Evolutionary conservation across 2,888 invertebrate genomes (phyloP).

Genomic region (Lasioglossum villosulum): DNA sequence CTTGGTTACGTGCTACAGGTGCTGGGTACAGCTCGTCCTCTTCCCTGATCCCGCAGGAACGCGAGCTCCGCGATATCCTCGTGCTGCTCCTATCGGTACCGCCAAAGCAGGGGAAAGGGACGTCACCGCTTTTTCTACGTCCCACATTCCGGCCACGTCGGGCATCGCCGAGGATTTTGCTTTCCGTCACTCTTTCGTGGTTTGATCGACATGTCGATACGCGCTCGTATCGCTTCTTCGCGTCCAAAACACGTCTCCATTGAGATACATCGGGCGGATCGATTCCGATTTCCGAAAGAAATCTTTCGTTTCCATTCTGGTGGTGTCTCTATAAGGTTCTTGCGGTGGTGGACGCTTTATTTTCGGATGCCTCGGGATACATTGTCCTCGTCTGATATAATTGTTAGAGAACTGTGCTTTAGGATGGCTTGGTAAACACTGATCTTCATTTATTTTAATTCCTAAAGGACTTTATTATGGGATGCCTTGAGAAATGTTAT

Average conservation of each 20-base stretch:
- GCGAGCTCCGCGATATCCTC: slow-evolving; percentile 64
- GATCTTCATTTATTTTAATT: neutral
- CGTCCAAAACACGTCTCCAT: slow-evolving; percentile 50
- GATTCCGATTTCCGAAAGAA: slow-evolving; percentile 3
- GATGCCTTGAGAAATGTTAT: neutral
- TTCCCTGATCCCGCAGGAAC: slow-evolving; percentile 74
- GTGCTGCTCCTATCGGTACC: slow-evolving; percentile 56
- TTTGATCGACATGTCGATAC: slow-evolving; percentile 73
- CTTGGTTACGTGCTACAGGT: slow-evolving; percentile 79
- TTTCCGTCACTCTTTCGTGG: slow-evolving; percentile 72
- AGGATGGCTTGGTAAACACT: neutral
- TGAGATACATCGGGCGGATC: slow-evolving; percentile 7
- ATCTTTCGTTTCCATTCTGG: neutral
- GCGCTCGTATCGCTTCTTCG: slow-evolving; percentile 33
- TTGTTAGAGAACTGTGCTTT: neutral
- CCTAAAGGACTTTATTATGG: no score
- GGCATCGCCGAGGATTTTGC: slow-evolving; percentile 77
- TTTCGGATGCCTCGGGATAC: neutral
- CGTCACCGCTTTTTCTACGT: slow-evolving; percentile 75
- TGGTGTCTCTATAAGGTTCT: neutral
- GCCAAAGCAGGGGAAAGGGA: slow-evolving; percentile 60
- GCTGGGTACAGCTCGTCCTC: slow-evolving; percentile 69
- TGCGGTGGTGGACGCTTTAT: neutral
- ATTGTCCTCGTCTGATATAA: neutral
- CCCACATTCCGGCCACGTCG: slow-evolving; percentile 80